A percentile compares a stretch with the other conserved stretches of the same genome.
Evolutionary conservation across 2,797 vertebrate species (phyloP).

Genomic region (Astyanax mexicanus): DNA sequence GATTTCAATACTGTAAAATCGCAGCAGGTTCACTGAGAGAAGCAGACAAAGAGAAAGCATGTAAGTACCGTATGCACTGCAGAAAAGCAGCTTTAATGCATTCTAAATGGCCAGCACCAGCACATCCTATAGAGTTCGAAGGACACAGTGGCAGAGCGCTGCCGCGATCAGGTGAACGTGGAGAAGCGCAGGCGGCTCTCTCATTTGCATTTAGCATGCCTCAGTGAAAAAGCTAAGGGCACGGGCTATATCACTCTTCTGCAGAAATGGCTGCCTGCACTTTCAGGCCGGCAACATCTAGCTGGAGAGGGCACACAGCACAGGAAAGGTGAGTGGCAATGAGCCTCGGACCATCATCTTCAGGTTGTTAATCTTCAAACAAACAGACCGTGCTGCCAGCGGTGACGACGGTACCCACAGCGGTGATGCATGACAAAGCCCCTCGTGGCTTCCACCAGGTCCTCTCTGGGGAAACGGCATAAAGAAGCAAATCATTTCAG

Average conservation of each 20-base stretch:
- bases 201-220: conserved; percentile 8
- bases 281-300: background rate
- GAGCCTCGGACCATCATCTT: conserved; percentile 19
- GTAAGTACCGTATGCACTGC: background rate
- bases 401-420: background rate
- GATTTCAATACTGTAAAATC: background rate
- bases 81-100: background rate
- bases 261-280: background rate
- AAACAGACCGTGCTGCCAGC: conserved; percentile 4
- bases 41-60: background rate
- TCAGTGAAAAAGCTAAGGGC: background rate
- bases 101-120: background rate
- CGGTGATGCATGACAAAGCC: conserved; percentile 24
- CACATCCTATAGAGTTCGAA: background rate
- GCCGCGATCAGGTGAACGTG: background rate
- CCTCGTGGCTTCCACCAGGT: background rate
- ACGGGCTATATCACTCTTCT: background rate
- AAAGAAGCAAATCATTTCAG: conserved; percentile 13
- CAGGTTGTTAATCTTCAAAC: conserved; percentile 28
- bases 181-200: background rate
- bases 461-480: conserved; percentile 6
- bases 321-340: conserved; percentile 9
- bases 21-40: background rate
- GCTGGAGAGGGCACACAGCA: background rate
- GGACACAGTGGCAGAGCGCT: background rate